Evolutionary conservation across 2,888 invertebrate genomes (phyloP), one percentile per base, ranked within the genome.

Genomic region (Patella pellucida): DNA sequence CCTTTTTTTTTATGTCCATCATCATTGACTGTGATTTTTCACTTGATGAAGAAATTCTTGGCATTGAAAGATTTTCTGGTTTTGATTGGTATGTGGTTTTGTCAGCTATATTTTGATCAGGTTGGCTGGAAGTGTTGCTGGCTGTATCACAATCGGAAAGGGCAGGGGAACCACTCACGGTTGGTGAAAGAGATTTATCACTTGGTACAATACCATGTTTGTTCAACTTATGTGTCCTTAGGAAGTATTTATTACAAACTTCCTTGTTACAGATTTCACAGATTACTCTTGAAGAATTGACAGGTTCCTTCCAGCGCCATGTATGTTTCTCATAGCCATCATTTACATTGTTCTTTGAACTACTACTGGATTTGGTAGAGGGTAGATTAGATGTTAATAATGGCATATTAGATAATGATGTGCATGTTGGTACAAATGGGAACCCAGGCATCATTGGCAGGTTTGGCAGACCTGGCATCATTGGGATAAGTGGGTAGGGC

Each of bases 251-350:
- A 82, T 90, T 91, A 82, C 91, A 91, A 72, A 91, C 84, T 81
- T 90, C 90, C 81, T 91, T 91, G 84, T 88, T 89, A 80, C 90
- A 90, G 75, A 90, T 82, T 27, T 90, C 90, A 83, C 90, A 90
- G 51, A 85, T 87, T 23, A 90, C 90, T 12, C 90, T 79, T 51
- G 87, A 84, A 1, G 87, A 84, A 79, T 89, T 89, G 54, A 85
- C 85, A 16, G 89, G 89, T 77, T 90, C 90, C 79, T 88, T 89
- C 89, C 88, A 89, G 71, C 86, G 80, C 85, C 86, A 87, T 9
- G 85, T 82, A 52, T 81, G 82, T 62, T 84, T 86, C 69, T 85
- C 85, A 74, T 72, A 81, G n/a, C 78, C 76, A 31, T 81, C 84
- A 52, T 81, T 82, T 11, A 76, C 73, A 73, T 76, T 79, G 68